These are phyloP conservation scores for Rhegmatorhina hoffmannsi DNA, from an alignment of 2,113 vertebrate genomes.

Conservation along the genomic window DNA sequence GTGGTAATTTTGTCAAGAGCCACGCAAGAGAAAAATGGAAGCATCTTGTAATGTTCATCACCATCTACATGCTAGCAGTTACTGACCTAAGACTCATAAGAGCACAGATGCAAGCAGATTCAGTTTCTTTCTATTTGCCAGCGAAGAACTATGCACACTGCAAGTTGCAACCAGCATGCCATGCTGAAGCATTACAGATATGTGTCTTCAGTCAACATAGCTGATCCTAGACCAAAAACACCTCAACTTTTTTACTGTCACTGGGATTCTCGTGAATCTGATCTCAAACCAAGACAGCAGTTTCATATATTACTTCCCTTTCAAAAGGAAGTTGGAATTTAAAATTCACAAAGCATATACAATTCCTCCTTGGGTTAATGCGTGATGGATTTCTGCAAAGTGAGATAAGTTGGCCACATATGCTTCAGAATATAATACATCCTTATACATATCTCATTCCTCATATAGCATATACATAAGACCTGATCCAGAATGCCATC, in stretches of 20 bases:
- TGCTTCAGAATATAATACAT: neutral
- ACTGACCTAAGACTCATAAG: neutral
- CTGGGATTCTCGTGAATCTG: neutral
- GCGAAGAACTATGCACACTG: neutral
- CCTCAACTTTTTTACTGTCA: neutral
- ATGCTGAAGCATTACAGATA: neutral
- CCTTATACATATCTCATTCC: neutral
- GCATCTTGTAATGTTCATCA: neutral
- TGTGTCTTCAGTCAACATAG: neutral
- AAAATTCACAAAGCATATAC: neutral
- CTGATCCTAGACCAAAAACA: neutral
- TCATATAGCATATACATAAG: neutral
- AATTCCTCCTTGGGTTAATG: fast-evolving
- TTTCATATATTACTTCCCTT: neutral
- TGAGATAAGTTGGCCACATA: neutral
- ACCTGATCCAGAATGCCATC: neutral
- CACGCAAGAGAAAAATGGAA: neutral
- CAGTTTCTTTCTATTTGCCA: neutral
- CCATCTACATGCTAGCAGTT: neutral
- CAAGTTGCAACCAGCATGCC: neutral
- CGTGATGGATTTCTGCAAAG: neutral
- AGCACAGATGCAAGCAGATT: neutral
- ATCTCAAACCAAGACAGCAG: neutral
- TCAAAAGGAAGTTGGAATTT: neutral
- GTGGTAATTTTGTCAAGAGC: neutral